Conservation (phyloP, 2,113 vertebrate species). For the Ahaetulla prasina region DNA sequence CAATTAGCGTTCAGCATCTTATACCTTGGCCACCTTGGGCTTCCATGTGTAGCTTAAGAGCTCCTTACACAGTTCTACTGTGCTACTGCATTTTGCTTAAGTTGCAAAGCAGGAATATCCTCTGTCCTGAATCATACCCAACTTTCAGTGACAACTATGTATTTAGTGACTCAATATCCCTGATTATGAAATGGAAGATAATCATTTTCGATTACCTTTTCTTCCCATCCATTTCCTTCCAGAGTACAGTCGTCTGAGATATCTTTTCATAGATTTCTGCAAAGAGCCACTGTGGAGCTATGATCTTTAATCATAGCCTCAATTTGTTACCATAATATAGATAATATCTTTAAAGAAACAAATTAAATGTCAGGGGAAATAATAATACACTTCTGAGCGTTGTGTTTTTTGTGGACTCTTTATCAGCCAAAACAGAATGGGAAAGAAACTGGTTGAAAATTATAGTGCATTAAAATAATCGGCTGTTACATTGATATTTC, state of each 20-base stretch:
- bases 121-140: conserved; percentile 5
- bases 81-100: not conserved
- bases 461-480: conserved; percentile 10
- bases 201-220: not conserved
- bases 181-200: not conserved
- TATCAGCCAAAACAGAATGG: not conserved
- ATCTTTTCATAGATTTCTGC: not conserved
- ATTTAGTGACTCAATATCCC: not conserved
- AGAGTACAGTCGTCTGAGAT: not conserved
- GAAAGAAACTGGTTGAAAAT: not conserved
- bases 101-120: not conserved
- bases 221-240: not conserved
- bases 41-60: not conserved
- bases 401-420: not conserved
- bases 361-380: not conserved
- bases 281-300: not conserved
- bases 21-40: not conserved
- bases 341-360: not conserved
- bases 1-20: not conserved
- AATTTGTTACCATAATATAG: not conserved
- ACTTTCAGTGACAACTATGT: not conserved
- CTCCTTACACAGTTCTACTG: not conserved
- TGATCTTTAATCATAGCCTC: not conserved
- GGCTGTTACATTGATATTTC: not conserved
- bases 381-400: not conserved